Evolutionary conservation across 2,113 vertebrate species (phyloP), one percentile per base, ranked within the genome.

Genomic region (Neodontobutis hainanensis): DNA sequence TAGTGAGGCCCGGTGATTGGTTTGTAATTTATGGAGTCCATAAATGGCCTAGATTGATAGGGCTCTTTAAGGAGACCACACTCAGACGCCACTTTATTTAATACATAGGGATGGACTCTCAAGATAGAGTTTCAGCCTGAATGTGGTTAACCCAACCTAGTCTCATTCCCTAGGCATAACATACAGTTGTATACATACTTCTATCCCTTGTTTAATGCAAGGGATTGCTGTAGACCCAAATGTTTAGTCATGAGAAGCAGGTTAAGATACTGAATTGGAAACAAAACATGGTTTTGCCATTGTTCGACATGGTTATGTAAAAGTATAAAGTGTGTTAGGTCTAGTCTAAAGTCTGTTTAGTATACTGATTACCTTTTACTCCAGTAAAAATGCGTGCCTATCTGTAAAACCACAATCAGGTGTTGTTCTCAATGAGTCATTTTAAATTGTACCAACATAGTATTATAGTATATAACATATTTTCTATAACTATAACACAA

Each of bases 11-110:
- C 43, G 46, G 64, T 78, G 82, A 92, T 90, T 88, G 80, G 83
- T 80, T 88, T 66, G 75, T 83, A 89, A 87, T 90, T 88, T 80
- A 90, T 87, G 78, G 87, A 73, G 82, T 82, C 85, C 71, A 78
- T 90, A 89, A 92, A 86, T 90, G 90, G 65, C 60, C 82, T 65
- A 87, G 84, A 92, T 88, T 90, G 87, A 92, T 89, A 83, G 86
- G 78, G 74, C 75, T 88, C 75, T 91, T 89, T 87, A 85, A 85
- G 73, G 82, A 65, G 78, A 76, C 79, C 53, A 60, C 73, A 80
- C 52, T 11, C 16, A 70, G 69, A 75, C 32, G 43, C 52, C 79
- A 62, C 75, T 86, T 90, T 88, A 83, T 89, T 87, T 91, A 74
- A 88, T 87, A 88, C 68, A 72, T 73, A 84, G 78, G 81, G 81